Evolutionary conservation across 2,888 invertebrate genomes (phyloP).

Genomic region (Eremobia ochroleuca): DNA sequence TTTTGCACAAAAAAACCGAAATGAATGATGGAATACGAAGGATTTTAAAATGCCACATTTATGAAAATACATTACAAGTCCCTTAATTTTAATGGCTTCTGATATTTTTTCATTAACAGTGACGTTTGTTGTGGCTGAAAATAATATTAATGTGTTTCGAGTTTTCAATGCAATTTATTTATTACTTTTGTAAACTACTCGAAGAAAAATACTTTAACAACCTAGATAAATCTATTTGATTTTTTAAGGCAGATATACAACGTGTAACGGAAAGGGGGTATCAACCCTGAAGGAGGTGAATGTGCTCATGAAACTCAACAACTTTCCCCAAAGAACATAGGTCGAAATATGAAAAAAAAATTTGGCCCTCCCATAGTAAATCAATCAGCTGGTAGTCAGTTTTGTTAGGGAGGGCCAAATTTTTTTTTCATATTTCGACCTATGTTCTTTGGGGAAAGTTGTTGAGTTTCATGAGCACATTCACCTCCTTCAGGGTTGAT

Average conservation of each 20-base stretch:
- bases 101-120: constrained; percentile 48
- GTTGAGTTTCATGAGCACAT: no score
- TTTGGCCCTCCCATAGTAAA: no score
- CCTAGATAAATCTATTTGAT: neutral
- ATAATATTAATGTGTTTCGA: constrained; percentile 40
- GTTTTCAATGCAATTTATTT: constrained; percentile 36
- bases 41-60: constrained; percentile 34
- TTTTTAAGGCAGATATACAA: neutral
- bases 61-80: constrained; percentile 58
- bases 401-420: no score
- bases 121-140: constrained; percentile 32
- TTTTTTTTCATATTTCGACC: no score
- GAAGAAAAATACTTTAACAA: neutral
- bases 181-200: constrained; percentile 16
- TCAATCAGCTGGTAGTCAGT: no score
- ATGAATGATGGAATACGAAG: constrained; percentile 34
- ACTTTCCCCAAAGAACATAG: no score
- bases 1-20: constrained; percentile 20
- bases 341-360: no score
- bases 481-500: no score
- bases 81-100: constrained; percentile 44
- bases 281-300: no score
- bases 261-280: no score
- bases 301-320: no score
- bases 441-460: no score